phyloP scores from a whole-genome alignment of 2,113 vertebrate genomes.

The Heterochromis multidens region DNA sequence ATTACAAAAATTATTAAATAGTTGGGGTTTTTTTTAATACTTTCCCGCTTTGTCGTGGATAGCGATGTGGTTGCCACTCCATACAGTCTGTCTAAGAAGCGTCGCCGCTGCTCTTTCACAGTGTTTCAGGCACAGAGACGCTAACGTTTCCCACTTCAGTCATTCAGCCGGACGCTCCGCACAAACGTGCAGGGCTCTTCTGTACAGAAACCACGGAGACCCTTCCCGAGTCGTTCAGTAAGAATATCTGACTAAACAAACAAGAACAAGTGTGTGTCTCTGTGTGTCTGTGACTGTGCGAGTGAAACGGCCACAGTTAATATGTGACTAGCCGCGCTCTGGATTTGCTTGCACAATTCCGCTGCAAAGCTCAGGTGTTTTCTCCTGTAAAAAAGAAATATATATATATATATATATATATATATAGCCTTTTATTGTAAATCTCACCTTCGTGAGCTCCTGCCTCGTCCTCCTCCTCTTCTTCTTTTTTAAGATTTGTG shows the following conservation, averaged over 20 bases:
- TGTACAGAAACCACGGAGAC: conserved; percentile 71
- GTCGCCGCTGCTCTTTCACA: not conserved
- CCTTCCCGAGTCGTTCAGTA: conserved; percentile 73
- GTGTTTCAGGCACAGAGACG: not conserved
- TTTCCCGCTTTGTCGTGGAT: accelerated
- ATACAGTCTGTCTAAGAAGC: not conserved
- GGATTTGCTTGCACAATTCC: no score
- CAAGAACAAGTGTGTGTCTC: not conserved
- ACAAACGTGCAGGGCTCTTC: conserved; percentile 43
- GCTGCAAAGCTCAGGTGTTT: not conserved
- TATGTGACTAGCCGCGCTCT: not conserved
- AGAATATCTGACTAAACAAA: conserved; percentile 11
- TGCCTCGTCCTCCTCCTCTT: not conserved
- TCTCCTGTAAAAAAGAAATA: not conserved
- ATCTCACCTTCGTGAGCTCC: not conserved
- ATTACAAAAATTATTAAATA: not conserved
- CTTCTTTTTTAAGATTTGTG: not conserved
- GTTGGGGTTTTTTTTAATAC: not conserved
- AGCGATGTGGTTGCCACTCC: conserved; percentile 27
- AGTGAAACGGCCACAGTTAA: not conserved
- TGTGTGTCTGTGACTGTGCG: not conserved
- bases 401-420: no score
- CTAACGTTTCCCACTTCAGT: conserved; percentile 14
- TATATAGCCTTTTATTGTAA: not conserved
- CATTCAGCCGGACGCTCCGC: conserved; percentile 30